Evolutionary conservation across 2,888 invertebrate species (phyloP), one percentile per base, ranked within the genome.

Genomic region (Hirtodrosophila trivittata): DNA sequence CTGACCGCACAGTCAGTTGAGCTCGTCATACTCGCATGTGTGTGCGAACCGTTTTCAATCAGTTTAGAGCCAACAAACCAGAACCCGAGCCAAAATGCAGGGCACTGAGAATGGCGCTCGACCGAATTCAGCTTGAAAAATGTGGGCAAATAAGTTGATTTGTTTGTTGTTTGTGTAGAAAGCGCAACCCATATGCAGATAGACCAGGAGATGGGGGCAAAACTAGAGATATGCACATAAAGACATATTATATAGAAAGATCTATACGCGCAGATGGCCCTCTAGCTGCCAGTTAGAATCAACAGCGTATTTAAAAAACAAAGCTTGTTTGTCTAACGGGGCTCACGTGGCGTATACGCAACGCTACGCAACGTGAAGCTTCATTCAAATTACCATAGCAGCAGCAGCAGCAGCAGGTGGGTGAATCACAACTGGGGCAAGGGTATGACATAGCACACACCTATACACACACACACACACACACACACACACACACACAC

Each of bases 61-160:
- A 70, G 45, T 50, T 41, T 50, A 58, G 56, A 65, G 55, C 66
- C 64, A 72, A 69, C 56, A 77, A 12, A 47, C 41, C 28, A 28
- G 43, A 56, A 35, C 47, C 45, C 39, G 7, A 14, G 28, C 7
- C 55, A 57, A 33, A 50, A 30, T 16, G 5, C 3, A 21, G 18
- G 5, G 18, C 18, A 21, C 7, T 8, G n/a, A 28, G 39, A 41
- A 26, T 13, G 38, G 37, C 35, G 16, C 7, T 32, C 25, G 13
- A 13, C 49, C 21, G 25, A 28, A 50, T 32, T n/a, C 21, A 42
- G 10, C 10, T 16, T 3, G 10, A 51, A 56, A 65, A 56, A 37
- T 62, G 62, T 47, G n/a, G 59, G 62, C 80, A 77, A 81, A 77
- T 83, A 83, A 75, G 73, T 83, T 78, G 81, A 76, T 83, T 80